These are phyloP conservation scores for Sisyra terminalis DNA, from an alignment of 2,888 invertebrate genomes.

Conservation along the genomic window DNA sequence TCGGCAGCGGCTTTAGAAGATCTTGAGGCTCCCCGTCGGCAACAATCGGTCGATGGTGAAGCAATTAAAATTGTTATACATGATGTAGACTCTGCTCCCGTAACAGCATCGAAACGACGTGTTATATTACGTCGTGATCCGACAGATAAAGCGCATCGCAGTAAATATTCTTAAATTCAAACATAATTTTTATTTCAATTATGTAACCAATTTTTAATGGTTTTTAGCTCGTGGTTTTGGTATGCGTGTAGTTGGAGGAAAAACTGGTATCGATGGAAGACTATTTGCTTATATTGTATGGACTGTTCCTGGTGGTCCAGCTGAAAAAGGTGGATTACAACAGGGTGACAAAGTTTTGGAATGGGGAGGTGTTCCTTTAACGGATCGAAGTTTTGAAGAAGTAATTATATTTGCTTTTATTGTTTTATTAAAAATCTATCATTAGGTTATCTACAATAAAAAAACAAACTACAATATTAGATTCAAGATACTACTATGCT, in stretches of 20 bases:
- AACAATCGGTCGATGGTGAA: constrained; percentile 79
- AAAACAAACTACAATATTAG: too few species aligned
- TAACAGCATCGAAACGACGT: constrained; percentile 49
- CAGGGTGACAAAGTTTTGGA: constrained; percentile 84
- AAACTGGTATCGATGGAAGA: constrained; percentile 68
- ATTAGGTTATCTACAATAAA: too few species aligned
- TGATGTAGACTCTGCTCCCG: constrained; percentile 65
- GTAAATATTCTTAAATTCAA: constrained; percentile 41
- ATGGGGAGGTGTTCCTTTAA: constrained; percentile 79
- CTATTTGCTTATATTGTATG: constrained; percentile 83
- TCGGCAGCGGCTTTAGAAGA: constrained; percentile 47
- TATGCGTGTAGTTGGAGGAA: constrained; percentile 88
- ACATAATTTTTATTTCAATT: not conserved
- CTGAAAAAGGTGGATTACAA: constrained; percentile 74
- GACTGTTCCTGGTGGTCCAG: constrained; percentile 84
- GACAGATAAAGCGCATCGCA: constrained; percentile 69
- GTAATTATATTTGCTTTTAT: not conserved
- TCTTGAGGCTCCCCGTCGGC: constrained; percentile 46
- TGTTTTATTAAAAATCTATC: too few species aligned
- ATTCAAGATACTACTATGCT: too few species aligned
- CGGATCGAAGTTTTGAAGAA: constrained; percentile 87
- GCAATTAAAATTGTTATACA: constrained; percentile 87
- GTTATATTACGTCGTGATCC: constrained; percentile 62
- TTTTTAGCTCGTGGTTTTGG: constrained; percentile 73
- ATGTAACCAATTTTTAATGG: not conserved